Evolutionary conservation across 1,140 invertebrate genomes (phyloP), one percentile per base, ranked within the genome.

Genomic region (Sycophaga agraensis): DNA sequence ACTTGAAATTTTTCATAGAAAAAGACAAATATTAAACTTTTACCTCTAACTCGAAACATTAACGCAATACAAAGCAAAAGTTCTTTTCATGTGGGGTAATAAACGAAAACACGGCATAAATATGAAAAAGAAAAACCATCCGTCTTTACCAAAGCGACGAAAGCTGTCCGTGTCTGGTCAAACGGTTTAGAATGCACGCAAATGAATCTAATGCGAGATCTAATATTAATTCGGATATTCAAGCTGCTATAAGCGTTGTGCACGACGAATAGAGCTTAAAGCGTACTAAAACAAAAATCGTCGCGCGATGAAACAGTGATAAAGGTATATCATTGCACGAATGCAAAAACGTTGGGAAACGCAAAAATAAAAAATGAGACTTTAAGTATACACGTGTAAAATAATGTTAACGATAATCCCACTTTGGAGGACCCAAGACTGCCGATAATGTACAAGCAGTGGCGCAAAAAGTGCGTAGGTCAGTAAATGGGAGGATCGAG

Each of bases 361-460:
- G 21, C 9, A 31, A 49, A 17, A n/a, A n/a, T n/a, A n/a, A n/a
- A n/a, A n/a, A 6, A 21, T 24, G 17, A 55, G 53, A 34, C n/a
- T 55, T 55, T 17, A 56, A 34, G 12, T 35, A 56, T 34, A 45
- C 8, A 45, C 21, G n/a, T n/a, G n/a, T n/a, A n/a, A 55, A 55
- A 19, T 55, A 55, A 31, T 37, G n/a, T 16, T 57, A 24, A 48
- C 31, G 9, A 42, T 17, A 37, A 39, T 42, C 16, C 17, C 31
- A 1, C 39, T 60, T 60, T 28, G 22, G 49, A 57, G 28, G 42
- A 49, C 35, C n/a, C 37, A 59, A 55, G 43, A 64, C 51, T 56
- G 37, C 53, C 63, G 39, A 43, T 8, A 51, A 53, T 12, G 39
- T 60, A 57, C 51, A 65, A 65, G 63, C 53, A 59, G 28, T 60